Evolutionary conservation across 2,888 invertebrate genomes (phyloP).

Genomic region (Lysandra coridon): DNA sequence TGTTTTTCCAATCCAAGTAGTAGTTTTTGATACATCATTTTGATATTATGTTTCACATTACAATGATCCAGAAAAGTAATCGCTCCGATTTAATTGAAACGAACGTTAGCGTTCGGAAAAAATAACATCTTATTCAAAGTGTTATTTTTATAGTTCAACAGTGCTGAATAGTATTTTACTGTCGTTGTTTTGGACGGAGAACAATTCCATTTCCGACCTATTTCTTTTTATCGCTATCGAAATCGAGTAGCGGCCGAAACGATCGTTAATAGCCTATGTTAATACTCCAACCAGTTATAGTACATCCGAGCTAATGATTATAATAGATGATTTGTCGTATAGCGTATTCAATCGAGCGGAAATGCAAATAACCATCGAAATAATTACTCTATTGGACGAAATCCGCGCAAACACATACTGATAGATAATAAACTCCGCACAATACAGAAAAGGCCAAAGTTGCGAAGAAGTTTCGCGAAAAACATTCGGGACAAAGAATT

Average conservation of each 20-base stretch:
- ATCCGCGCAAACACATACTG: not conserved
- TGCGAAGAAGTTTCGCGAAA: not conserved
- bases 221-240: slow-evolving; percentile 26
- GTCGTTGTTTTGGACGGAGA: slow-evolving; percentile 23
- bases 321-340: slow-evolving; percentile 15
- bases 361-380: slow-evolving; percentile 20
- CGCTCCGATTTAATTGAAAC: not conserved
- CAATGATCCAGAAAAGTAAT: not conserved
- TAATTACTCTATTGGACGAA: not conserved
- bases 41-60: not conserved
- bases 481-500: slow-evolving; percentile 21
- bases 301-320: not conserved
- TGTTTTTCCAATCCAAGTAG: too few relatives aligned
- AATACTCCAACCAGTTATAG: not conserved
- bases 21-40: too few relatives aligned
- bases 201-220: slow-evolving; percentile 30
- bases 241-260: slow-evolving; percentile 18
- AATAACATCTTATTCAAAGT: slow-evolving; percentile 4
- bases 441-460: slow-evolving; percentile 13
- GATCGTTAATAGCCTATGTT: slow-evolving; percentile 7
- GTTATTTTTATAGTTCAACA: slow-evolving; percentile 3
- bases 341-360: slow-evolving; percentile 1
- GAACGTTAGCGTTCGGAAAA: not conserved
- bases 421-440: slow-evolving; percentile 1
- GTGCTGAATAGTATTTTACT: slow-evolving; percentile 2